phyloP scores from a whole-genome alignment of 2,113 vertebrate genomes.

The Monopterus albus region DNA sequence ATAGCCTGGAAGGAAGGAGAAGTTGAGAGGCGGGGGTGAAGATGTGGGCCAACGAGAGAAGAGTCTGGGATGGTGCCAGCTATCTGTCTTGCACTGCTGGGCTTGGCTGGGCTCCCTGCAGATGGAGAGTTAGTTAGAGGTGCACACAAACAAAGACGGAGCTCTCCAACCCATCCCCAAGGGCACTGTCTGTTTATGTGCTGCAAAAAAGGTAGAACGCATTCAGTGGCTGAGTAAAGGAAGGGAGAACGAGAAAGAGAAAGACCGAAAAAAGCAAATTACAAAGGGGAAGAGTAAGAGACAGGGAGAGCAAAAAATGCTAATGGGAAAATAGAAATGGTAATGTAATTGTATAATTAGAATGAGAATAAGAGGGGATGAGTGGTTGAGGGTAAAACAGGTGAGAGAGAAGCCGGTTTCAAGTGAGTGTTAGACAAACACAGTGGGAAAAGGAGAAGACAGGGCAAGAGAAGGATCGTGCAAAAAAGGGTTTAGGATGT shows the following conservation, averaged over 20 bases:
- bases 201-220: constrained; percentile 65
- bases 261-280: constrained; percentile 23
- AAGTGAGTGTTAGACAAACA: constrained; percentile 40
- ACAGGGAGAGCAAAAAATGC: constrained; percentile 55
- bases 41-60: constrained; percentile 68
- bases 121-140: constrained; percentile 81
- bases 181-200: constrained; percentile 75
- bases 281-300: constrained; percentile 46
- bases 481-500: constrained; percentile 17
- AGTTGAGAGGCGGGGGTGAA: constrained; percentile 64
- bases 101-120: constrained; percentile 74
- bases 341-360: constrained; percentile 81
- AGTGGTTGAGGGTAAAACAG: constrained; percentile 67
- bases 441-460: constrained; percentile 13
- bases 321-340: constrained; percentile 77
- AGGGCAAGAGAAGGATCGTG: constrained; percentile 11
- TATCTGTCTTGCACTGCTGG: constrained; percentile 76
- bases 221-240: constrained; percentile 56
- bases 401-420: constrained; percentile 66
- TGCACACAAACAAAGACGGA: constrained; percentile 77
- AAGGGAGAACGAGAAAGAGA: constrained; percentile 39
- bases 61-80: constrained; percentile 75
- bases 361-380: constrained; percentile 69
- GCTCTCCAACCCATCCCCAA: constrained; percentile 73
- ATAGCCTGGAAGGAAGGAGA: constrained; percentile 57